Evolutionary conservation across 2,888 invertebrate genomes (phyloP), one percentile per base, ranked within the genome.

Genomic region (Rhabditoides inermis): DNA sequence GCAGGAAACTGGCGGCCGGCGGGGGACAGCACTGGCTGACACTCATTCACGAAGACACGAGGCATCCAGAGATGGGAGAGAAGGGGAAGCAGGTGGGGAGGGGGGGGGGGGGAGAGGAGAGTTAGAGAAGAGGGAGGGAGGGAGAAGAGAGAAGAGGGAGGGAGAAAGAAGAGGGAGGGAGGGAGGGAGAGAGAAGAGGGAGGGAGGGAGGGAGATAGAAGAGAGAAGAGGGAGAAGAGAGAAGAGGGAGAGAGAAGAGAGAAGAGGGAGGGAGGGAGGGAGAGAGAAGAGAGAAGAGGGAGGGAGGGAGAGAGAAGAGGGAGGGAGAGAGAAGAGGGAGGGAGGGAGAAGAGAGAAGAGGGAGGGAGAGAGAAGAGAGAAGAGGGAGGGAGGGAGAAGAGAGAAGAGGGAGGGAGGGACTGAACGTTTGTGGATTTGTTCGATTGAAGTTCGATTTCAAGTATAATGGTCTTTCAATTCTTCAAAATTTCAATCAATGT

Each of bases 101-200:
- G n/a, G n/a, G n/a, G n/a, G n/a, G n/a, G n/a, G n/a, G n/a, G n/a
- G n/a, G n/a, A n/a, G n/a, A n/a, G n/a, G n/a, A n/a, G n/a, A n/a
- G n/a, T n/a, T n/a, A n/a, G n/a, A n/a, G n/a, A n/a, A 20, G 6
- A 20, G 6, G 39, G n/a, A 6, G n/a, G 15, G 20, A 6, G 6
- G 12, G 6, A 20, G n/a, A 18, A 39, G 39, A n/a, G 20, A n/a
- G 39, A n/a, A 39, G n/a, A 18, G 6, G 39, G 6, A 20, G 20
- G 20, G 15, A 20, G 20, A 6, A 18, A 20, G n/a, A 6, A 18
- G 15, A 39, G 20, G n/a, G 39, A 18, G 28, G 28, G 45, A 45
- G 20, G 20, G 30, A 45, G 45, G 28, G 45, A 15, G 45, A 45
- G 45, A 45, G 45, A 45, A n/a, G n/a, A n/a, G n/a, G n/a, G n/a